phyloP scores from a whole-genome alignment of 2,888 invertebrate species.

The Drosophila anomalata region DNA sequence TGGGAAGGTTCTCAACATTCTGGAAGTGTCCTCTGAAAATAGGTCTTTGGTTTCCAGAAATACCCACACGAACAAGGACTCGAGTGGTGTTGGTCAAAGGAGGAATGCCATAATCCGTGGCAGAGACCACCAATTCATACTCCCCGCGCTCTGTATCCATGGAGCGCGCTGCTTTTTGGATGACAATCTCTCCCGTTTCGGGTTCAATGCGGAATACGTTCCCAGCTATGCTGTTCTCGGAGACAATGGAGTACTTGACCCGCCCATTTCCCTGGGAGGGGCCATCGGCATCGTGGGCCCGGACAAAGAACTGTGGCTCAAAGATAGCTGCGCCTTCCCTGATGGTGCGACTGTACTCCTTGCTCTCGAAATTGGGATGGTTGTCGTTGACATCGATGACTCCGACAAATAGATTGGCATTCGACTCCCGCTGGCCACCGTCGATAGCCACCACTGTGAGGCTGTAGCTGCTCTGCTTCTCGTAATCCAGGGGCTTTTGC shows the following conservation, averaged over 20 bases:
- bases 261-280: conserved; percentile 89
- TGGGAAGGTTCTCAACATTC: conserved; percentile 85
- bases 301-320: conserved; percentile 91
- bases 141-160: conserved; percentile 91
- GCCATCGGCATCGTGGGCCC: conserved; percentile 91
- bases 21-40: conserved; percentile 90
- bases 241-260: conserved; percentile 87
- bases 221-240: conserved; percentile 88
- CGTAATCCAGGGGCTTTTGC: conserved; percentile 89
- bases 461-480: conserved; percentile 91
- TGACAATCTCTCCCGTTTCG: conserved; percentile 89
- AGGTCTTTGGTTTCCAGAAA: conserved; percentile 91
- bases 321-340: conserved; percentile 90
- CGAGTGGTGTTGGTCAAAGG: conserved; percentile 88
- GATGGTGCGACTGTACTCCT: conserved; percentile 90
- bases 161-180: conserved; percentile 87
- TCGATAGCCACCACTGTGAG: conserved; percentile 92
- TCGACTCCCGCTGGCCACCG: conserved; percentile 90
- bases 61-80: conserved; percentile 90
- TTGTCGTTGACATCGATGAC: conserved; percentile 92
- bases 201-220: conserved; percentile 88
- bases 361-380: conserved; percentile 88
- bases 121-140: conserved; percentile 88
- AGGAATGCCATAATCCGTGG: conserved; percentile 88
- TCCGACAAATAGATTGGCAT: conserved; percentile 89